These are phyloP conservation scores for Vireo altiloquus DNA, from an alignment of 2,113 vertebrate species.

Conservation along the genomic window DNA sequence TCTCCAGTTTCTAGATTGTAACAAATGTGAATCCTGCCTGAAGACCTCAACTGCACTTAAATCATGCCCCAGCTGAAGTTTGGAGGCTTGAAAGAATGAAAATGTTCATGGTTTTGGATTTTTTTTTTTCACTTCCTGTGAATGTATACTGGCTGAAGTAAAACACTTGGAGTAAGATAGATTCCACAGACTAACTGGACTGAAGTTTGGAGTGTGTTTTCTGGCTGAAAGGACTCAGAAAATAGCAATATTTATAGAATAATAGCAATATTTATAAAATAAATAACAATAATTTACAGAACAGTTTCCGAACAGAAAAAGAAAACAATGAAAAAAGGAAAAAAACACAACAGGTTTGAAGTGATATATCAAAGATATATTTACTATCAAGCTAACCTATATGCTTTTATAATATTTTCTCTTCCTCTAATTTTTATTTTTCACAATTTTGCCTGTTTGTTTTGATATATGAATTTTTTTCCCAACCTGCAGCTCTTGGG, in stretches of 20 bases:
- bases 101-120: background rate
- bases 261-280: background rate
- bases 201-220: background rate
- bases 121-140: background rate
- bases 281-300: too few species aligned
- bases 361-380: background rate
- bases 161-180: background rate
- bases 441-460: background rate
- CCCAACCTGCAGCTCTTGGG: background rate
- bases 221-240: background rate
- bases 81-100: background rate
- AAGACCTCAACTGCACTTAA: background rate
- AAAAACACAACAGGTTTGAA: background rate
- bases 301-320: background rate
- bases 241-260: background rate
- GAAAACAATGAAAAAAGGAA: background rate
- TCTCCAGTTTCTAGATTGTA: background rate
- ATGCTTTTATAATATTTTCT: background rate
- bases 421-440: background rate
- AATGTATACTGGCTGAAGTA: background rate
- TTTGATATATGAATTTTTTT: background rate
- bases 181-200: background rate
- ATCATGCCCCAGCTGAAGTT: background rate
- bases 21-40: background rate
- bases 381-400: background rate